Conservation (phyloP, 1,140 invertebrate genomes). For the Triops cancriformis region DNA sequence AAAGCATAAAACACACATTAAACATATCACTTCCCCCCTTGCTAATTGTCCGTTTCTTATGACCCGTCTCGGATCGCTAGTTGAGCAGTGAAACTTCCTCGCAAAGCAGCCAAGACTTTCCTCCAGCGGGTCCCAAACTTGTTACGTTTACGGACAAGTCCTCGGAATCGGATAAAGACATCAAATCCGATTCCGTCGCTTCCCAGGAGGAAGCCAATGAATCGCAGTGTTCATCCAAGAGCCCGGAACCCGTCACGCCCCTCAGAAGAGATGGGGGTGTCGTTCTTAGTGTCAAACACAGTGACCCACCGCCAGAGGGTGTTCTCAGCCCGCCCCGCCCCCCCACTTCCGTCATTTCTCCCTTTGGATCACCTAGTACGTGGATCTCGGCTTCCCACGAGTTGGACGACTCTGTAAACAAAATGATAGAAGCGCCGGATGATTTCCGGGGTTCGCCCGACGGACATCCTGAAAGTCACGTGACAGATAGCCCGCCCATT, state of each 20-base stretch:
- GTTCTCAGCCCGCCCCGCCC: background rate
- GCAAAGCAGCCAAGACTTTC: background rate
- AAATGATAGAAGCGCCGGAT: background rate
- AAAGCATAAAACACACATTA: constrained; percentile 27
- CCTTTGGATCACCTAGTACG: constrained; percentile 24
- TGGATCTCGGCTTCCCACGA: constrained; percentile 12
- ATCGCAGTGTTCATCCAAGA: background rate
- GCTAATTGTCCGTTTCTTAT: background rate
- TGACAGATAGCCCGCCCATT: background rate
- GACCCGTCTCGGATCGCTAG: background rate
- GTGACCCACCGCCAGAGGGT: background rate
- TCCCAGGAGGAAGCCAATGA: constrained; percentile 20
- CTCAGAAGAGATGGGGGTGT: background rate
- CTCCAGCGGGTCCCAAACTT: background rate
- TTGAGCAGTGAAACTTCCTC: constrained; percentile 11
- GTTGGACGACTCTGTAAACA: background rate
- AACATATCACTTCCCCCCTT: background rate
- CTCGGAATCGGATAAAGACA: background rate
- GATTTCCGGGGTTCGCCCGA: background rate
- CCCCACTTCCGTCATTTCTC: constrained; percentile 21
- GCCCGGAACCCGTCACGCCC: background rate
- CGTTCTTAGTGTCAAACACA: constrained; percentile 14
- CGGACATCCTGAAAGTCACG: background rate
- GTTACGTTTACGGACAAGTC: background rate
- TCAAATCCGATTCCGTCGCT: background rate